Evolutionary conservation across 2,113 vertebrate genomes (phyloP).

Genomic region (Scomber colias): DNA sequence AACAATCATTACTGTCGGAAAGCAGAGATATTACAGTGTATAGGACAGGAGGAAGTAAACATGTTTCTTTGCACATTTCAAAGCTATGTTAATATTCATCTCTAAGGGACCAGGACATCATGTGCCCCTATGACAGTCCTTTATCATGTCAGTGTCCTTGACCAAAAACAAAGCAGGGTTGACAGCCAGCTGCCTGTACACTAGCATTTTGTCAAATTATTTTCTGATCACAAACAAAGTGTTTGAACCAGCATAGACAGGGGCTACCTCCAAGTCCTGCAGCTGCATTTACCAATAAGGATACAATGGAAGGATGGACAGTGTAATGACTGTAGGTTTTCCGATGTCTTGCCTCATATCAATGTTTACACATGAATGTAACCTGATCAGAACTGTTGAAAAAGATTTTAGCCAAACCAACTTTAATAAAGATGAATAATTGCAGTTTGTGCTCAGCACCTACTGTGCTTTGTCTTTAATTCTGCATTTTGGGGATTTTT

Average conservation of each 20-base stretch:
- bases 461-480: conserved; percentile 49
- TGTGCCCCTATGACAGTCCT: conserved; percentile 11
- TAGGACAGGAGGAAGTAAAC: neutral
- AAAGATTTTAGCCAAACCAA: conserved; percentile 70
- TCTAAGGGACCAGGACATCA: conserved; percentile 44
- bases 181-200: conserved; percentile 29
- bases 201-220: conserved; percentile 19
- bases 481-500: conserved; percentile 54
- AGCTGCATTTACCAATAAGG: conserved; percentile 33
- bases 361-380: conserved; percentile 86
- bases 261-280: conserved; percentile 61
- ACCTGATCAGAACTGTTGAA: conserved; percentile 71
- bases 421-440: conserved; percentile 62
- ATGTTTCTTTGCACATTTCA: conserved; percentile 67
- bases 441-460: conserved; percentile 65
- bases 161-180: conserved; percentile 65
- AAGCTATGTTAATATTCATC: conserved; percentile 28
- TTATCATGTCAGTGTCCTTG: conserved; percentile 29
- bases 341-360: conserved; percentile 78
- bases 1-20: conserved; percentile 57
- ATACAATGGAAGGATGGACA: conserved; percentile 46
- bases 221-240: conserved; percentile 40
- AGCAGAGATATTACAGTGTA: conserved; percentile 6
- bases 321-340: conserved; percentile 44
- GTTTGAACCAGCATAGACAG: conserved; percentile 64